Base-by-base conservation (phyloP, 2,888 invertebrate species). In the Drosophila picticornis region DNA sequence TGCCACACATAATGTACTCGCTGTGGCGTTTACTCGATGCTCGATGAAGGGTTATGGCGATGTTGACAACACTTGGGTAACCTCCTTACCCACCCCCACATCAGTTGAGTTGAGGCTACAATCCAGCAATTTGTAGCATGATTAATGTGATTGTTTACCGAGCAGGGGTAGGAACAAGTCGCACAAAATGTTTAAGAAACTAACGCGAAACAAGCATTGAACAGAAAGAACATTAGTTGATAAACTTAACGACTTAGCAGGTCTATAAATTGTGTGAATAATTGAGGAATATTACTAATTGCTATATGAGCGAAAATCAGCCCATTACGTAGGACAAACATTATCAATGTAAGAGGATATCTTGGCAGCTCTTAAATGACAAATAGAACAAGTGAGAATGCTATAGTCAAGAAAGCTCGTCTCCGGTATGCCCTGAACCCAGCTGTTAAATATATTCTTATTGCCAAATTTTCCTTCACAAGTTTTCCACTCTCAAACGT, bases 11-110 rank as follows among this genome's bases (percentile, higher is more conserved):
- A 31, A n/a, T n/a, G 38, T 19, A 9, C 25, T 7, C n/a, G 43
- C 43, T 57, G 43, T 58, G 57, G 43, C 69, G 32, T 52, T 46
- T 64, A 32, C 53, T 62, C 53, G 71, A 59, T 76, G 78, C 66
- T 72, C 70, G 59, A 58, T 76, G 72, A 83, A 85, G 88, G 88
- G 85, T 84, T 85, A 85, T 75, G 75, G 81, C 78, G 73, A 80
- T 84, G 87, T 84, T 80, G 85, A 82, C 85, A 83, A 79, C 83
- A 81, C 80, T 80, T 72, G 64, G 61, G 66, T 62, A 67, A 67
- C 16, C 40, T 34, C 25, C 7, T 52, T 27, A 38, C n/a, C 40
- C 32, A 25, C n/a, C 52, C 16, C 27, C 25, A 10, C 46, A 19
- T 27, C 60, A n/a, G n/a, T n/a, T n/a, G n/a, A n/a, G n/a, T n/a